phyloP scores from a whole-genome alignment of 2,888 invertebrate genomes.

The Amorpha juglandis region DNA sequence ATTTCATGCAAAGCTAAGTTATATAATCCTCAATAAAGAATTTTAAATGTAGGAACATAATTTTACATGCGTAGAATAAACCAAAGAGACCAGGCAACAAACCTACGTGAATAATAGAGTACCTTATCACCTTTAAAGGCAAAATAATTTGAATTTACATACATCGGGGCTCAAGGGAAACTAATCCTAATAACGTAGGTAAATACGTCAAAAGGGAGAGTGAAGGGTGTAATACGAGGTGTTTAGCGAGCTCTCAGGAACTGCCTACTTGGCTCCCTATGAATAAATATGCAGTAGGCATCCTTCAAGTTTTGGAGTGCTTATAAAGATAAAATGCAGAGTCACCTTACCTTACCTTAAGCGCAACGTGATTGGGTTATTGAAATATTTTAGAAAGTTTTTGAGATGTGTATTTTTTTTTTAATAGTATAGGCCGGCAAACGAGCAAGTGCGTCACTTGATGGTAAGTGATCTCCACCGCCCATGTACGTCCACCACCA shows the following conservation, averaged over 20 bases:
- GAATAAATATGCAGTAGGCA: constrained; percentile 55
- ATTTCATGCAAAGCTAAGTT: not conserved
- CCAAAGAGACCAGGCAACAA: constrained; percentile 12
- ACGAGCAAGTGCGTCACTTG: too few relatives aligned
- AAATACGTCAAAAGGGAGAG: constrained; percentile 58
- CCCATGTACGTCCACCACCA: too few relatives aligned
- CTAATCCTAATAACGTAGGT: constrained; percentile 51
- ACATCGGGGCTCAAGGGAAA: constrained; percentile 36
- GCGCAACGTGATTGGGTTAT: constrained; percentile 46
- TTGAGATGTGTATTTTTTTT: too few relatives aligned
- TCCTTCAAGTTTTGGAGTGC: constrained; percentile 32
- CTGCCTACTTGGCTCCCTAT: constrained; percentile 50
- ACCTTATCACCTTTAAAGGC: constrained; percentile 36
- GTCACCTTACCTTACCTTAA: constrained; percentile 6
- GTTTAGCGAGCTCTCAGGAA: constrained; percentile 53
- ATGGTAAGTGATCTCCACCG: too few relatives aligned
- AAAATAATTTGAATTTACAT: constrained; percentile 49
- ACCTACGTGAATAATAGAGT: constrained; percentile 26
- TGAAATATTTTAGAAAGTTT: too few relatives aligned
- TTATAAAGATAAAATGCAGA: constrained; percentile 14
- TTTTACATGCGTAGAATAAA: not conserved
- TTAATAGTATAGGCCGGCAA: too few relatives aligned
- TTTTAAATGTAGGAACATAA: not conserved
- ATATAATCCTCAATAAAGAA: constrained; percentile 4
- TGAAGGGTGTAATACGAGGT: constrained; percentile 56